Evolutionary conservation across 2,797 vertebrate species (phyloP), one percentile per base, ranked within the genome.

Genomic region (Otolemur crassicaudatus): DNA sequence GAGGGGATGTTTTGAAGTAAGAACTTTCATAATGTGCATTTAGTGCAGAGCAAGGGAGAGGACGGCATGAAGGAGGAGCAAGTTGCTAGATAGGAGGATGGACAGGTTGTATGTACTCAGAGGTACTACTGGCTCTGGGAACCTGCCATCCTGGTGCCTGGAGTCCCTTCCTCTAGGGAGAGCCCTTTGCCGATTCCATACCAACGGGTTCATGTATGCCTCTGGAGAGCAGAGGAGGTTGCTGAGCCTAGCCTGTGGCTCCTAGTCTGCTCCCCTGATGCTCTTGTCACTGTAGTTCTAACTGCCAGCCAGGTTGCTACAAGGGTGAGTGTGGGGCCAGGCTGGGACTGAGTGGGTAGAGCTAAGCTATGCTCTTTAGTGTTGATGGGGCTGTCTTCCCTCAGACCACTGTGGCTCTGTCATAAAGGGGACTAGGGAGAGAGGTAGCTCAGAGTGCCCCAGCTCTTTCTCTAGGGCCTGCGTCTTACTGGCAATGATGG

Each of bases 151-250:
- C 23, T 10, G 7, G 60, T 22, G 16, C 76, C 94, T 87, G 27
- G 91, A 65, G 67, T 61, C 40, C 17, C 22, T 20, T 58, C 73
- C 96, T 89, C 95, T 9, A 84, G 96, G 94, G 95, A 96, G n/a
- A 72, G 56, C 63, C 11, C 43, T 83, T 70, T 31, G 79, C 84
- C 0, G 84, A 58, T 73, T 85, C 95, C 94, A 90, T 97, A 93
- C 88, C 96, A 97, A 94, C 94, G 0, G 11, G 76, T 56, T 83
- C 61, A 8, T 87, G 91, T 94, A 65, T 23, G 5, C 83, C 93
- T 84, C 91, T 70, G 89, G 96, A 92, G 97, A 97, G 90, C 80
- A 27, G 69, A 46, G 81, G 67, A 79, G 91, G 37, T 53, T 90
- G 69, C 65, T 56, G 20, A 80, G 65, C 65, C 2, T 73, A 65